Evolutionary conservation across 2,113 vertebrate genomes (phyloP), one percentile per base, ranked within the genome.

Genomic region (Typhlomys cinereus): DNA sequence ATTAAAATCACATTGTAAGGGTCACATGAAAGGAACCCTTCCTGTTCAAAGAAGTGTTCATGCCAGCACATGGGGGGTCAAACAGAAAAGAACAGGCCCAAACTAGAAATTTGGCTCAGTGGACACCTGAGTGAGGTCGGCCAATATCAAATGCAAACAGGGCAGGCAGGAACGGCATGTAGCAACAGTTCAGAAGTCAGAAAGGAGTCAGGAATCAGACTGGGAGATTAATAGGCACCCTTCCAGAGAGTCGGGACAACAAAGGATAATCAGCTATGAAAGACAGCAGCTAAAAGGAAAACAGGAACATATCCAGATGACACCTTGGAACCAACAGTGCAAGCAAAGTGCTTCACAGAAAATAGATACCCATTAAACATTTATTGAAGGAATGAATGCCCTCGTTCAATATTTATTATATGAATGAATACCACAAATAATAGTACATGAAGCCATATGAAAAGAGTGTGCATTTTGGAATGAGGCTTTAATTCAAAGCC

Each of bases 151-250:
- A 52, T 9, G 62, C 84, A 87, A 91, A 94, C 46, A 41, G 7
- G 12, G 36, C 76, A 79, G 88, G 18, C 39, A 78, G 11, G 25
- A 88, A 71, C 27, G 50, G 20, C 15, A 11, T 84, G 52, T 54
- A 76, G 57, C 75, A 54, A 66, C 10, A 25, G 52, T 50, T 90
- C 52, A 83, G 81, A 92, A 93, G 57, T 78, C 81, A 92, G 67
- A 76, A 67, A 57, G 4, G 59, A 91, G 17, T 46, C 39, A 50
- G 73, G 39, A 79, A 62, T 62, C 66, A 64, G 54, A 27, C 29
- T 20, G 61, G 57, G 70, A 88, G 23, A 57, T n/a, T 36, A 31
- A 46, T 20, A 17, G 52, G 57, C 48, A 34, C 59, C 44, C 48
- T 25, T 20, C 83, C 80, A 91, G 80, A 87, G 54, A 85, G 27